A percentile compares a stretch with the other conserved stretches of the same genome.
Evolutionary conservation across 2,797 vertebrate species (phyloP).

Genomic region (Taeniopygia guttata): DNA sequence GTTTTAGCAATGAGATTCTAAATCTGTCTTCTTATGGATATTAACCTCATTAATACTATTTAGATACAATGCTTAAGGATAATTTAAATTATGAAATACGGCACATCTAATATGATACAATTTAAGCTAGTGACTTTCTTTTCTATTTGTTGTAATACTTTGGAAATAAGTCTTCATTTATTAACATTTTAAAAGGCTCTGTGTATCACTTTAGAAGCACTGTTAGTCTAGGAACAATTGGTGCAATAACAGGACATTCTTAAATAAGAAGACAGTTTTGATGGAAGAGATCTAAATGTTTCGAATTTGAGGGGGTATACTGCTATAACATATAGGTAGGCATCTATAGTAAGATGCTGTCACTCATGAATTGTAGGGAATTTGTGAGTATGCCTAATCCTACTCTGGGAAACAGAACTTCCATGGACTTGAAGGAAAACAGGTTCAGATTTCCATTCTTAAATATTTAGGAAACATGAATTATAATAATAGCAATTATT

Average conservation of each 20-base stretch:
- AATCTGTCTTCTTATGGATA: constrained; percentile 61
- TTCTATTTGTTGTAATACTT: neutral
- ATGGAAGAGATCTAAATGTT: neutral
- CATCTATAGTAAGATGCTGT: neutral
- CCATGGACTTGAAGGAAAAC: neutral
- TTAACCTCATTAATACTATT: constrained; percentile 41
- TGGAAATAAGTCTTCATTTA: neutral
- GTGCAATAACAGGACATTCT: neutral
- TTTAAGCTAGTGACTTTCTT: neutral
- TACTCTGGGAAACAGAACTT: neutral
- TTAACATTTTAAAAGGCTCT: neutral
- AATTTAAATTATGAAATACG: neutral
- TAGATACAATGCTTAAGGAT: neutral
- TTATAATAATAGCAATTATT: neutral
- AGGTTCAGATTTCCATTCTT: neutral
- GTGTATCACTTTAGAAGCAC: neutral
- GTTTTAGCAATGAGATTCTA: constrained; percentile 65
- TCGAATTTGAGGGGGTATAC: neutral
- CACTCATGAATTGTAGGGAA: neutral
- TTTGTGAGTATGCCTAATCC: neutral
- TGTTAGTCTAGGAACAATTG: neutral
- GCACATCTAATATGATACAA: neutral
- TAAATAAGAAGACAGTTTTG: neutral
- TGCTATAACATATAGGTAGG: neutral
- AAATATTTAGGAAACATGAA: neutral